phyloP scores from a whole-genome alignment of 2,888 invertebrate species.

The Eupithecia insigniata region DNA sequence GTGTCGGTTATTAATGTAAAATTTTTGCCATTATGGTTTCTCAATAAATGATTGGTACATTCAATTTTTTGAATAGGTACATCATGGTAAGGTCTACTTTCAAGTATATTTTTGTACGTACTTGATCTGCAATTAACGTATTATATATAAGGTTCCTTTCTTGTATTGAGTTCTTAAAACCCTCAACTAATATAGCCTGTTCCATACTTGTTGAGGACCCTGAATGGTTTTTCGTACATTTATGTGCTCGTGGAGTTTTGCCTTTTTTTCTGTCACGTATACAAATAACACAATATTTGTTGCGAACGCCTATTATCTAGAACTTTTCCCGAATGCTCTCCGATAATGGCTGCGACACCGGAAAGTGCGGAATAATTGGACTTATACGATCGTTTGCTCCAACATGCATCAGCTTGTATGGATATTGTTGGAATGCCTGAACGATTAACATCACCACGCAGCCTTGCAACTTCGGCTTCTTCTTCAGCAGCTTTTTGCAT shows the following conservation, averaged over 20 bases:
- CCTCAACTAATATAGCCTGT: conserved; percentile 38
- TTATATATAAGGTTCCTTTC: conserved; percentile 36
- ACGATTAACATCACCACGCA: conserved; percentile 15
- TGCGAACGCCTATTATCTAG: conserved; percentile 37
- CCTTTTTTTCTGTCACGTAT: conserved; percentile 24
- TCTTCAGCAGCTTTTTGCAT: conserved; percentile 36
- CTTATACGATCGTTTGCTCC: conserved; percentile 37
- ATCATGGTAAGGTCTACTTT: conserved; percentile 33
- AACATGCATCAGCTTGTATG: conserved; percentile 36
- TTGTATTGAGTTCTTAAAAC: conserved; percentile 38
- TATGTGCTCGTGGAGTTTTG: conserved; percentile 22
- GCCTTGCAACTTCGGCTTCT: conserved; percentile 31
- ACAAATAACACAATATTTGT: conserved; percentile 44
- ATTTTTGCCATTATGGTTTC: conserved; percentile 36
- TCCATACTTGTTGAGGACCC: conserved; percentile 44
- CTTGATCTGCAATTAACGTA: conserved; percentile 36
- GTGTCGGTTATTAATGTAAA: conserved; percentile 31
- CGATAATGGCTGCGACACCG: conserved; percentile 42
- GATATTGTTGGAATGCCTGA: conserved; percentile 28
- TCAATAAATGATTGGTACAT: conserved; percentile 35
- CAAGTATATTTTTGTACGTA: conserved; percentile 39
- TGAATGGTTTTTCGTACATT: conserved; percentile 39
- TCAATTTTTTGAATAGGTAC: conserved; percentile 26
- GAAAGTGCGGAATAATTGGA: conserved; percentile 41
- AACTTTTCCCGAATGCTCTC: conserved; percentile 38